A percentile compares a stretch with the other conserved stretches of the same genome.
Conservation (phyloP, 2,113 vertebrate species). For the Guaruba guarouba region DNA sequence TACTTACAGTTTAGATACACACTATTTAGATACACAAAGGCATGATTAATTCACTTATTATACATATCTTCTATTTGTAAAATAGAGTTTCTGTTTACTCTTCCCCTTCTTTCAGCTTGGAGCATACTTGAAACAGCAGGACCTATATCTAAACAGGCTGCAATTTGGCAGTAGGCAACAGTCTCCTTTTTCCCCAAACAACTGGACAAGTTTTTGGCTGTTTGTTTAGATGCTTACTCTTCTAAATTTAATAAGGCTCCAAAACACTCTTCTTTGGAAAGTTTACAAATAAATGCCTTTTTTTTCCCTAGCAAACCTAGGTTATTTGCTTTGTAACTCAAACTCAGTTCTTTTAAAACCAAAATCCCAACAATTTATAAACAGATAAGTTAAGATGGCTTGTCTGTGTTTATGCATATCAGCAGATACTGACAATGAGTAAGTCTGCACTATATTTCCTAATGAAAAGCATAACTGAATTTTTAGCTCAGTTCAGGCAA, state of each 20-base stretch:
- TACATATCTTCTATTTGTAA: neutral
- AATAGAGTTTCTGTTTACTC: neutral
- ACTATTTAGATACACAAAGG: neutral
- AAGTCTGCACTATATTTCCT: neutral
- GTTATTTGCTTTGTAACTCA: neutral
- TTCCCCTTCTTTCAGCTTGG: neutral
- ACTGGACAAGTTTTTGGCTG: neutral
- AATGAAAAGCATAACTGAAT: neutral
- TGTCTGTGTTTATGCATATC: neutral
- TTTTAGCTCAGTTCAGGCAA: constrained; percentile 6
- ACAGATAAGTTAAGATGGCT: neutral
- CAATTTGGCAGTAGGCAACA: neutral
- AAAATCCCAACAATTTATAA: neutral
- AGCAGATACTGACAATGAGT: neutral
- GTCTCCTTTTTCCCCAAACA: neutral
- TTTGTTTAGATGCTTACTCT: neutral
- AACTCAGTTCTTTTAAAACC: neutral
- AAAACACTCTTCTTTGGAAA: neutral
- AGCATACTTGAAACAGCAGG: neutral
- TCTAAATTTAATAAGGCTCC: neutral
- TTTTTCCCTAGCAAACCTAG: neutral
- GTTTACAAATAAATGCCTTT: neutral
- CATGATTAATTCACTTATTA: neutral
- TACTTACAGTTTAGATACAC: neutral
- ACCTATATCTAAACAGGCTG: neutral